These are phyloP conservation scores for Nycteola revayana DNA, from an alignment of 2,888 invertebrate species.

Conservation along the genomic window DNA sequence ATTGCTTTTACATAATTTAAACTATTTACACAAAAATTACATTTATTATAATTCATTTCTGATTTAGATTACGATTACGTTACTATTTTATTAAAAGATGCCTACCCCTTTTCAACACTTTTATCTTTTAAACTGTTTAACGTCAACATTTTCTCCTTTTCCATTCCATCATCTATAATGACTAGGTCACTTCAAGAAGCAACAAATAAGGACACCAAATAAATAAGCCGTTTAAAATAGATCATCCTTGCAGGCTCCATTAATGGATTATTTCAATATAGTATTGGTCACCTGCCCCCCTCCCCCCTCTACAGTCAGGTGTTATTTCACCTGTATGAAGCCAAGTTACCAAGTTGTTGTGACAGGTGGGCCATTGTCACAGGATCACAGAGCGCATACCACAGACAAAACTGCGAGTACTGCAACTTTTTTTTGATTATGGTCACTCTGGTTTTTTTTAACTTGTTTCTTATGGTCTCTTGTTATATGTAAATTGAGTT, in stretches of 20 bases:
- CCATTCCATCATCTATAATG: no score
- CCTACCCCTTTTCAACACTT: no score
- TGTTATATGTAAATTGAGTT: constrained; percentile 16
- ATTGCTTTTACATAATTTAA: no score
- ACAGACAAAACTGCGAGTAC: constrained; percentile 23
- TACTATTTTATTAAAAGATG: no score
- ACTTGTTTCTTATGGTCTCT: no score
- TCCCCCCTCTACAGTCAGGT: constrained; percentile 50
- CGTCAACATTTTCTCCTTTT: no score
- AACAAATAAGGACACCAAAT: constrained; percentile 7
- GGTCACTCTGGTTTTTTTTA: constrained; percentile 14
- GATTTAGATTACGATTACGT: no score
- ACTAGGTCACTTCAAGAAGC: no score
- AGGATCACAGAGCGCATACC: constrained; percentile 44
- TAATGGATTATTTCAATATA: constrained; percentile 38
- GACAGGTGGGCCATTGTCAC: constrained; percentile 68
- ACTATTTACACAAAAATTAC: no score
- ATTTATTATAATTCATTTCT: no score
- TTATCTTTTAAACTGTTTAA: no score
- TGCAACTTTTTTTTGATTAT: constrained; percentile 25
- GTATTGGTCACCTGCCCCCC: constrained; percentile 25
- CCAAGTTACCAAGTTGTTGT: no score
- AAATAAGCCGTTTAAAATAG: constrained; percentile 19
- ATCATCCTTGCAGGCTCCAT: constrained; percentile 20
- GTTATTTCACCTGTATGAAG: constrained; percentile 61